phyloP scores from a whole-genome alignment of 2,113 vertebrate species.

The Egretta garzetta region DNA sequence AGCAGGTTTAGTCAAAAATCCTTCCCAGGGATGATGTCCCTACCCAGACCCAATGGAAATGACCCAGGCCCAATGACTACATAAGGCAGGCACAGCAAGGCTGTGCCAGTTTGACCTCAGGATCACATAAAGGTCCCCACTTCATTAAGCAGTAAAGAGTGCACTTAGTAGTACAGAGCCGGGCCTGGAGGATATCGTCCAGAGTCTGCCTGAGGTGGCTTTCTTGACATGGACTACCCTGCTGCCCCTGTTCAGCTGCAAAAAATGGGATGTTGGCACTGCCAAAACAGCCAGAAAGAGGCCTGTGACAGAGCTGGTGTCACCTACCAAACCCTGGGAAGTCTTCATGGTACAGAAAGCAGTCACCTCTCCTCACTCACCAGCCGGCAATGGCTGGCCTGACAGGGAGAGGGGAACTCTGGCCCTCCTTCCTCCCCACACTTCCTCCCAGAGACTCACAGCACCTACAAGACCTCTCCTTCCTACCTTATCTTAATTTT shows the following conservation, averaged over 20 bases:
- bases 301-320: neutral
- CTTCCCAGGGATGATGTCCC: neutral
- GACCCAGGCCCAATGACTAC: neutral
- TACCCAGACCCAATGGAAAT: neutral
- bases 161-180: neutral
- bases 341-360: too few relatives aligned
- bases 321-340: neutral
- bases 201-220: neutral
- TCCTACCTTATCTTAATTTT: neutral
- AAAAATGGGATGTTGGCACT: neutral
- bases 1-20: neutral
- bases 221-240: neutral
- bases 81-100: neutral
- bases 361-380: neutral
- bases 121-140: neutral
- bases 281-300: neutral
- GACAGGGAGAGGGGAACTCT: too few relatives aligned
- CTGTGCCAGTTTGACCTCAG: neutral
- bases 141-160: neutral
- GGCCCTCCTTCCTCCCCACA: neutral
- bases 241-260: neutral
- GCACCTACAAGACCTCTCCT: neutral
- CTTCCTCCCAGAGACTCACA: neutral
- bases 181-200: neutral
- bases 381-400: rapidly evolving